A percentile compares a stretch with the other conserved stretches of the same genome.
phyloP scores from a whole-genome alignment of 2,113 vertebrate genomes.

The Tautogolabrus adspersus region DNA sequence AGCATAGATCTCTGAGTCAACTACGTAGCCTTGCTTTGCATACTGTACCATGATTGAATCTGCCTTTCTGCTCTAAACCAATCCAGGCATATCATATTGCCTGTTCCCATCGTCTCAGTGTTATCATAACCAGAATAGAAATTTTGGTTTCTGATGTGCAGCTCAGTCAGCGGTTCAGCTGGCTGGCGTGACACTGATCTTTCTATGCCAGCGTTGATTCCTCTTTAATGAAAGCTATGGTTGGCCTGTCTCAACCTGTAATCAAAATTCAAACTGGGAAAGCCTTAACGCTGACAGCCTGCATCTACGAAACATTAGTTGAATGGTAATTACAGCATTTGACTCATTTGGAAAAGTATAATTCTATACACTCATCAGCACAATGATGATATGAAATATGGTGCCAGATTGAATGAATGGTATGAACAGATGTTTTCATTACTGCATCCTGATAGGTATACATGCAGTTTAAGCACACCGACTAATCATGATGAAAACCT shows the following conservation, averaged over 20 bases:
- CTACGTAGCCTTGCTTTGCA: slow-evolving; percentile 8
- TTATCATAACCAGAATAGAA: slow-evolving; percentile 51
- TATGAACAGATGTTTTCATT: slow-evolving; percentile 55
- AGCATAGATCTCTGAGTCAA: slow-evolving; percentile 1
- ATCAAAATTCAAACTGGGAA: slow-evolving; percentile 49
- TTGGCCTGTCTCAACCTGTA: slow-evolving; percentile 45
- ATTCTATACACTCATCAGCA: slow-evolving; percentile 16
- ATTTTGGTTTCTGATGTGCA: slow-evolving; percentile 40
- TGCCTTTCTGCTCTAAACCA: slow-evolving; percentile 42
- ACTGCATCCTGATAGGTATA: slow-evolving; percentile 28
- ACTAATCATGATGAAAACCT: slow-evolving; percentile 38
- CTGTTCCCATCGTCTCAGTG: slow-evolving; percentile 44
- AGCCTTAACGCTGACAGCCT: slow-evolving; percentile 22
- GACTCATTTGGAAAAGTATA: slow-evolving; percentile 49
- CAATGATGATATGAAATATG: neutral
- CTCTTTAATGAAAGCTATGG: slow-evolving; percentile 53
- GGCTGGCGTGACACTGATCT: slow-evolving; percentile 34
- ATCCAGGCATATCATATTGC: slow-evolving; percentile 53
- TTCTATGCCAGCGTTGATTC: slow-evolving; percentile 40
- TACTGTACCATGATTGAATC: slow-evolving; percentile 15
- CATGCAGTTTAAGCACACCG: slow-evolving; percentile 35
- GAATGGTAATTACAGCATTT: slow-evolving; percentile 41
- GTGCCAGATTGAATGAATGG: slow-evolving; percentile 26
- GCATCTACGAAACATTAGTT: slow-evolving; percentile 44
- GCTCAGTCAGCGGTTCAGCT: slow-evolving; percentile 35